phyloP scores from a whole-genome alignment of 2,797 vertebrate genomes.

The Urocyon cinereoargenteus region DNA sequence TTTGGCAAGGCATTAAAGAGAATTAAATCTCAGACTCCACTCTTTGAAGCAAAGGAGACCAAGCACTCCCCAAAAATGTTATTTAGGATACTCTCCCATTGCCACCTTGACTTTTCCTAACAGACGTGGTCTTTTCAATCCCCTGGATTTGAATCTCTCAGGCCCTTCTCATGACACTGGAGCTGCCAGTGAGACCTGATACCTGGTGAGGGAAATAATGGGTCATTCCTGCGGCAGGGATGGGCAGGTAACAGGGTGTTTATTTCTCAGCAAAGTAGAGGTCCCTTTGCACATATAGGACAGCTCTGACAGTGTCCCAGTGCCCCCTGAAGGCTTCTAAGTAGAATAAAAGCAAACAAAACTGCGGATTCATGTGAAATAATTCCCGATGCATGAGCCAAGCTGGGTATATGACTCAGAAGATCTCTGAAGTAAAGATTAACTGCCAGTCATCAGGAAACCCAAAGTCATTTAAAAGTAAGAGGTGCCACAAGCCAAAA shows the following conservation, averaged over 20 bases:
- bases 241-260: neutral
- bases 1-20: neutral
- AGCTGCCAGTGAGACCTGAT: neutral
- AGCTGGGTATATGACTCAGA: neutral
- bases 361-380: neutral
- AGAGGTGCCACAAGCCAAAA: conserved; percentile 63
- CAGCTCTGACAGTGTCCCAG: neutral
- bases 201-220: neutral
- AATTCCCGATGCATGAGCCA: neutral
- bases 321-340: neutral
- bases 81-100: neutral
- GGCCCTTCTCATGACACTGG: neutral
- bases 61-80: neutral
- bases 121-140: neutral
- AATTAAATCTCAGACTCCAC: neutral
- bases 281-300: neutral
- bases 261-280: neutral
- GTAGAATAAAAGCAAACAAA: neutral
- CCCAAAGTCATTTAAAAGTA: conserved; percentile 73
- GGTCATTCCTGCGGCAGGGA: neutral
- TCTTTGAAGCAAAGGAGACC: conserved; percentile 25
- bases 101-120: neutral
- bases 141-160: neutral
- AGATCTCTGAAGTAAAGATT: conserved; percentile 58
- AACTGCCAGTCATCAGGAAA: conserved; percentile 66